These are phyloP conservation scores for Pardalotus punctatus DNA, from an alignment of 2,113 vertebrate species.

Conservation along the genomic window DNA sequence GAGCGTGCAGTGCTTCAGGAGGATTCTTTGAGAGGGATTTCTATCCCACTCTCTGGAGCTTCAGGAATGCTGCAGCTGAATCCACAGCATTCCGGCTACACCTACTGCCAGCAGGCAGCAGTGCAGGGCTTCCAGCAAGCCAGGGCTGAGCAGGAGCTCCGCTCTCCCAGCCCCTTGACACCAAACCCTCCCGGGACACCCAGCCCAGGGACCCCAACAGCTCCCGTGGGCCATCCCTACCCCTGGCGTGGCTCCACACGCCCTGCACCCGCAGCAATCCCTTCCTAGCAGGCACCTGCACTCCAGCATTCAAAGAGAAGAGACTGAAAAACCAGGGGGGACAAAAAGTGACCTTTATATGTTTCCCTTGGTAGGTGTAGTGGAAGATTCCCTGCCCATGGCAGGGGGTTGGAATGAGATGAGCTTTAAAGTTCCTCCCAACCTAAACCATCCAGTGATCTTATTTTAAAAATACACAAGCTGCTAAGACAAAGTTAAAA, in stretches of 20 bases:
- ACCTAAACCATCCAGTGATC: not conserved
- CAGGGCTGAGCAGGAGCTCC: not conserved
- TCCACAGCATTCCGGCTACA: not conserved
- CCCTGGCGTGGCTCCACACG: no score
- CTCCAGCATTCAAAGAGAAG: not conserved
- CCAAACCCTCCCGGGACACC: not conserved
- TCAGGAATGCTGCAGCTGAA: not conserved
- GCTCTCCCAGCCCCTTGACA: not conserved
- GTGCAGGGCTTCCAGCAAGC: not conserved
- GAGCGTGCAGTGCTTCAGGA: rapidly evolving
- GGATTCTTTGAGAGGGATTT: not conserved
- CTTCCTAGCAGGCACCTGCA: no score
- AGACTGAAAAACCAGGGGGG: rapidly evolving
- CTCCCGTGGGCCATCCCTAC: not conserved
- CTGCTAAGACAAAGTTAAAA: not conserved
- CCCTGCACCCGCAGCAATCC: not conserved
- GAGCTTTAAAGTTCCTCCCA: not conserved
- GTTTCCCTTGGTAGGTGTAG: not conserved
- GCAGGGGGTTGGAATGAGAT: not conserved
- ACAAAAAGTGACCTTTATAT: not conserved
- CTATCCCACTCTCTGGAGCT: rapidly evolving
- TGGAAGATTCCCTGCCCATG: not conserved
- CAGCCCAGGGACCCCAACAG: not conserved
- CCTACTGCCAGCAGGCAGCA: conserved; percentile 18
- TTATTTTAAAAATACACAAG: not conserved